Evolutionary conservation across 2,113 vertebrate species (phyloP), one percentile per base, ranked within the genome.

Genomic region (Athene cunicularia): DNA sequence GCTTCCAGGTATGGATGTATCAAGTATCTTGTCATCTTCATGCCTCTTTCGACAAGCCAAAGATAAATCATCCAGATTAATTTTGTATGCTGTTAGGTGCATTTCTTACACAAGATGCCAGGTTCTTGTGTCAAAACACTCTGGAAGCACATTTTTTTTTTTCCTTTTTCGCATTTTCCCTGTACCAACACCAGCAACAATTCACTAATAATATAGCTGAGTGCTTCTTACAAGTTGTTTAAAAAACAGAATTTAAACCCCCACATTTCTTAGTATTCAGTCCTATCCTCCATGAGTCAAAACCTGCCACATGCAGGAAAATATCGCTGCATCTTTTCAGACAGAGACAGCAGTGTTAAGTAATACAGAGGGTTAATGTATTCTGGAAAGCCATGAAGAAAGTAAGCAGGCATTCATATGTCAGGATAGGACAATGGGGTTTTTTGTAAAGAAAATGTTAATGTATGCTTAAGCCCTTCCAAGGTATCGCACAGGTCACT

Each of bases 371-470:
- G 49, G 83, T 71, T 92, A 75, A 88, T 45, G 52, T 72, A 32
- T 81, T 91, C 50, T 62, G 83, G n/a, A 81, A 81, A 77, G 47
- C 23, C 8, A 8, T 73, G 90, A 91, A 75, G 80, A 92, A 95
- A 91, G 50, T 62, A 88, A 85, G 70, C 86, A 88, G 49, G 23
- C 12, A 3, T 81, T 95, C 14, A 2, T 66, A 43, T 70, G 77
- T 84, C 43, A 66, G 91, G 49, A 41, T 30, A 52, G 79, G 83
- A 96, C 86, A 97, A 95, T 76, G 80, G 23, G 39, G 2, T 24
- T 75, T 95, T 96, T 94, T 97, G 60, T 98, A 37, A 89, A 89
- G 91, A 62, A 93, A 97, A 62, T 67, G 70, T 94, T 96, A 72
- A 85, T 92, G 67, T 72, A 59, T 90, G 84, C 52, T 91, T 93